phyloP scores from a whole-genome alignment of 2,113 vertebrate genomes.

The Ascaphus truei region DNA sequence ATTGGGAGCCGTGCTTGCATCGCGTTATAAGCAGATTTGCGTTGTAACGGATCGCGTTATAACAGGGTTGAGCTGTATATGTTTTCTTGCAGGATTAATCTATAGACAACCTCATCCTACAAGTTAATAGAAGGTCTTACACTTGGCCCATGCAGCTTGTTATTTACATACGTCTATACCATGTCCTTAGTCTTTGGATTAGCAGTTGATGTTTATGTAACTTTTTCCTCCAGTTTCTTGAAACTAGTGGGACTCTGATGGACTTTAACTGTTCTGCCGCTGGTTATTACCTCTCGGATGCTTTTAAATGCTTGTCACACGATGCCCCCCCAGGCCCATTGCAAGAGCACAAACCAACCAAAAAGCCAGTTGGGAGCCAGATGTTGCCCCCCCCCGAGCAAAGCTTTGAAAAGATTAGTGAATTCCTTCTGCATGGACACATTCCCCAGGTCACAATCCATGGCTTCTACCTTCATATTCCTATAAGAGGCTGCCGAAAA shows the following conservation, averaged over 20 bases:
- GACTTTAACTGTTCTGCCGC: background rate
- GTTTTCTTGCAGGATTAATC: too few species aligned
- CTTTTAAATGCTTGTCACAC: background rate
- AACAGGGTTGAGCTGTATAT: too few species aligned
- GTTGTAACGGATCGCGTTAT: too few species aligned
- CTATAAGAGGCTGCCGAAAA: constrained; percentile 3
- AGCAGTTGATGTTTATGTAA: too few species aligned
- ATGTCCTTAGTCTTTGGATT: too few species aligned
- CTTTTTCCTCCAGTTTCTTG: background rate
- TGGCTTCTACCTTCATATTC: background rate
- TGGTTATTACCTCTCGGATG: too few species aligned
- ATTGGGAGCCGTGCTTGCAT: too few species aligned
- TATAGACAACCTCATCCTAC: too few species aligned
- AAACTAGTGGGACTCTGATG: background rate
- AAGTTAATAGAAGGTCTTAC: too few species aligned
- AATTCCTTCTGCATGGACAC: constrained; percentile 17
- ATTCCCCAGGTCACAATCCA: constrained; percentile 15
- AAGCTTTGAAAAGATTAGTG: constrained; percentile 3
- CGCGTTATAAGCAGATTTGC: too few species aligned
- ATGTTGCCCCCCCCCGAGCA: constrained; percentile 13
- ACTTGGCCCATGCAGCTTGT: too few species aligned
- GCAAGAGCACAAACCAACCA: background rate
- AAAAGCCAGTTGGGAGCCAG: background rate
- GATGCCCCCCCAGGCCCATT: background rate
- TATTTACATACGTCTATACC: too few species aligned